phyloP scores from a whole-genome alignment of 2,113 vertebrate genomes.

The Kobus ellipsiprymnus region DNA sequence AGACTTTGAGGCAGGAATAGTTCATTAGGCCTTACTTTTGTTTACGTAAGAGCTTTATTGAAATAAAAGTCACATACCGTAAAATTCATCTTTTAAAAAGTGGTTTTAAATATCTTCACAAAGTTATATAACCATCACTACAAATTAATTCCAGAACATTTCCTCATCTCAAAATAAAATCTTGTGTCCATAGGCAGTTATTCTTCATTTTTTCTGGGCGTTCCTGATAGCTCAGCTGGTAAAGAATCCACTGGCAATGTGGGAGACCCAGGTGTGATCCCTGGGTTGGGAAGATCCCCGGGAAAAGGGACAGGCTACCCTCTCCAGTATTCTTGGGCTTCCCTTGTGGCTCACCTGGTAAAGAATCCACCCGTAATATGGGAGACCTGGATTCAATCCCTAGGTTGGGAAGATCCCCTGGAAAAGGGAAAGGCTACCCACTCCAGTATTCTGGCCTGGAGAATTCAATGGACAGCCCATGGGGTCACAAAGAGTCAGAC shows the following conservation, averaged over 20 bases:
- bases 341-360: not conserved
- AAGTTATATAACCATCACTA: not conserved
- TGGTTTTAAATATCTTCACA: not conserved
- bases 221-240: not conserved
- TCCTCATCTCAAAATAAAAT: not conserved
- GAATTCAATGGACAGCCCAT: not conserved
- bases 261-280: not conserved
- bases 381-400: not conserved
- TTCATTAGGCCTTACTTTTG: not conserved
- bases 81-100: not conserved
- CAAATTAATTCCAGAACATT: not conserved
- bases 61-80: not conserved
- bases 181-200: not conserved
- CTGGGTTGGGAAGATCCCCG: not conserved
- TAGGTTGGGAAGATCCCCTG: not conserved
- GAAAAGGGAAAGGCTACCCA: not conserved
- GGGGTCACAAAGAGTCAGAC: not conserved
- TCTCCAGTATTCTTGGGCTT: not conserved
- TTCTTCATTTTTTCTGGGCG: not conserved
- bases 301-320: not conserved
- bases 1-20: not conserved
- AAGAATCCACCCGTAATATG: not conserved
- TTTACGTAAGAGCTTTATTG: not conserved
- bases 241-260: not conserved
- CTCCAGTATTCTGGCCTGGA: not conserved